Conservation (phyloP, 2,797 vertebrate genomes). For the Protonibea diacanthus region DNA sequence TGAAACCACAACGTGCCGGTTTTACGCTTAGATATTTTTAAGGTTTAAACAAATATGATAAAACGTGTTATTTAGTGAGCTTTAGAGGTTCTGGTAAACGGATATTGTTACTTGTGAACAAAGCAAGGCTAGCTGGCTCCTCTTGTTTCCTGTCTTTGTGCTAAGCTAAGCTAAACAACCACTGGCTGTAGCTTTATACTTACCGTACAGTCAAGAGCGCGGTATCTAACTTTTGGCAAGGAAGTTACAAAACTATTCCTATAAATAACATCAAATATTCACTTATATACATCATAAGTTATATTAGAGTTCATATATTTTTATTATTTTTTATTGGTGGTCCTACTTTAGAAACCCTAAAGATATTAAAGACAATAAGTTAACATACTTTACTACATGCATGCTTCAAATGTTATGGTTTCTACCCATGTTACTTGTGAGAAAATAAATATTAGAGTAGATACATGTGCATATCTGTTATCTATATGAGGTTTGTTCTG, state of each 20-base stretch:
- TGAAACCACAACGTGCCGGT: background rate
- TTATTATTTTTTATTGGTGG: too few relatives aligned
- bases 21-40: background rate
- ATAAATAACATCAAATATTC: too few relatives aligned
- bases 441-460: too few relatives aligned
- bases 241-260: background rate
- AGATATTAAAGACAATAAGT: too few relatives aligned
- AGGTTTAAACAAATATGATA: background rate
- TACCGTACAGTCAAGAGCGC: background rate
- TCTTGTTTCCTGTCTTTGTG: background rate
- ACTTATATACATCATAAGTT: background rate
- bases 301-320: too few relatives aligned
- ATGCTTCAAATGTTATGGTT: too few relatives aligned
- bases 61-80: background rate
- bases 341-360: too few relatives aligned
- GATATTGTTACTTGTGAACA: background rate
- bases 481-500: too few relatives aligned
- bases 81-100: background rate
- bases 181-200: background rate
- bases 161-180: background rate
- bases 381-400: too few relatives aligned
- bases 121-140: too few relatives aligned
- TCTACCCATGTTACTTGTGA: too few relatives aligned
- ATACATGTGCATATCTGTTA: too few relatives aligned
- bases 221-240: background rate